Evolutionary conservation across 2,888 invertebrate genomes (phyloP), one percentile per base, ranked within the genome.

Genomic region (Drosophila buzzatii): DNA sequence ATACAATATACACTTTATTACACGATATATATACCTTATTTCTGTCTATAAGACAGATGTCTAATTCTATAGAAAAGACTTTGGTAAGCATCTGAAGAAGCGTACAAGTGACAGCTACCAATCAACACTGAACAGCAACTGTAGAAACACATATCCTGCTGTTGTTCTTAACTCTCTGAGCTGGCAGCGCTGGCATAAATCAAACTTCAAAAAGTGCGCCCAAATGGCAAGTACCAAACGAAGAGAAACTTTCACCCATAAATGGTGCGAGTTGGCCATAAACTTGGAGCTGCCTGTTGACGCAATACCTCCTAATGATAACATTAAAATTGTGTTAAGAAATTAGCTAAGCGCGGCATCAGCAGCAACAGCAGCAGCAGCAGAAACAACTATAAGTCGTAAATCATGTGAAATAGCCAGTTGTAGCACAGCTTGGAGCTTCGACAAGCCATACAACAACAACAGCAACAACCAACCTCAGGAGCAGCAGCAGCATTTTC

Each of bases 251-350:
- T 88, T 88, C 86, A 83, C 84, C 85, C 89, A 85, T 85, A 85
- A 83, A 85, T 88, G 89, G 85, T 68, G 52, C 56, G 52, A 68
- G 45, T 35, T 70, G 70, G 68, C 81, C 76, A 83, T 82, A 86
- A 83, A 83, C 57, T 53, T 61, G 63, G 23, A 33, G 63, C 49
- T 31, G 57, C 27, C 41, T 47, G 70, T 74, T 82, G 77, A 87
- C 85, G 88, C 78, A 85, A 82, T 85, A 77, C 82, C 80, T 87
- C 73, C 88, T 84, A 84, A 84, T 84, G 84, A 84, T 84, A 84
- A 84, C 88, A 84, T 87, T 84, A 89, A 86, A 86, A 86, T 86
- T 89, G 85, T 89, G 86, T 86, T 89, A 89, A 86, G 89, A 86
- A 86, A 86, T 86, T 86, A 86, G 86, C 76, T 83, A 74, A 74